Percentiles rank a stretch among this genome's conserved stretches.
These are phyloP conservation scores for Listronotus bonariensis DNA, from an alignment of 1,140 invertebrate species.

Conservation along the genomic window DNA sequence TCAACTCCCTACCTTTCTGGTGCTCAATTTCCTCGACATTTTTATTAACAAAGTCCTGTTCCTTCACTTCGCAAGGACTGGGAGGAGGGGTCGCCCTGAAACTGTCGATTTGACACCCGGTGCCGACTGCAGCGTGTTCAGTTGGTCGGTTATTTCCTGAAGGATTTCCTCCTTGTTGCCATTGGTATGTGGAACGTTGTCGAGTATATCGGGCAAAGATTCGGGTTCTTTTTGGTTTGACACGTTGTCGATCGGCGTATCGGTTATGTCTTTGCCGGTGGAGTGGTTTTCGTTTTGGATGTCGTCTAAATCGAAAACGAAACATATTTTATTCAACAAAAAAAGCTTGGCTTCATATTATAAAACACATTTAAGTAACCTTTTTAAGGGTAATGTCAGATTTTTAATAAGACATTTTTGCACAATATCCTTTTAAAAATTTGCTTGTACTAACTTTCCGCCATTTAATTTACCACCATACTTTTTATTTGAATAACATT, in stretches of 20 bases:
- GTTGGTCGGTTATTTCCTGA: slow-evolving; percentile 49
- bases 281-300: slow-evolving; percentile 36
- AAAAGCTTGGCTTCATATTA: no score
- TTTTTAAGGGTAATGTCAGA: no score
- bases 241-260: slow-evolving; percentile 42
- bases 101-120: slow-evolving; percentile 28
- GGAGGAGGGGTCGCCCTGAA: slow-evolving; percentile 50
- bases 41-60: slow-evolving; percentile 26
- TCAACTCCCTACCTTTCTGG: slow-evolving; percentile 19
- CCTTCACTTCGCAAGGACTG: slow-evolving; percentile 47
- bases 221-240: slow-evolving; percentile 45
- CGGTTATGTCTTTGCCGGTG: slow-evolving; percentile 49
- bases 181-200: slow-evolving; percentile 21
- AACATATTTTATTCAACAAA: neutral
- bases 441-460: no score
- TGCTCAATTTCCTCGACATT: slow-evolving; percentile 25
- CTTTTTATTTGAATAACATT: no score
- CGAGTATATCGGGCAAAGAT: slow-evolving; percentile 13
- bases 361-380: no score
- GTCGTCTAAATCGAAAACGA: slow-evolving; percentile 21
- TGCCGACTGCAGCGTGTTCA: slow-evolving; percentile 45
- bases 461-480: no score
- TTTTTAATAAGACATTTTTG: no score
- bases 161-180: slow-evolving; percentile 45
- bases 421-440: no score